Evolutionary conservation across 2,797 vertebrate genomes (phyloP).

Genomic region (Melanotaenia pygmaea): DNA sequence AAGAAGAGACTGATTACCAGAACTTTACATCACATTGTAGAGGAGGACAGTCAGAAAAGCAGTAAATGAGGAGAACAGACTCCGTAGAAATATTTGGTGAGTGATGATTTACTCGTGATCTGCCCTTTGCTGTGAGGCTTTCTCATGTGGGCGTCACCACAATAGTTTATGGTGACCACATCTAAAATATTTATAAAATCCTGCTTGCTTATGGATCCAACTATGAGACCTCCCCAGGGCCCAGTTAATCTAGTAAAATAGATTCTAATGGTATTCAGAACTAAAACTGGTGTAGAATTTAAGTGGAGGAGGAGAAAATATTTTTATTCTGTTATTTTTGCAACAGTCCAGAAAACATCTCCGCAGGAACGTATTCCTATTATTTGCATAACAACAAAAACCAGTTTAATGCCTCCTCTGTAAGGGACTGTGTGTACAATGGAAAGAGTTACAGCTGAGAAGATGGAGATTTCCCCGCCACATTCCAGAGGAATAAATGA

Average conservation of each 20-base stretch:
- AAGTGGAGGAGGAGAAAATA: constrained; percentile 18
- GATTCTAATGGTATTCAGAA: constrained; percentile 36
- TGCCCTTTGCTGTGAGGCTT: constrained; percentile 29
- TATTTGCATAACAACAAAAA: neutral
- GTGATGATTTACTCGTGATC: constrained; percentile 44
- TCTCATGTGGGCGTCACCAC: constrained; percentile 59
- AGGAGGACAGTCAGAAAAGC: constrained; percentile 2
- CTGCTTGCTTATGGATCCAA: constrained; percentile 43
- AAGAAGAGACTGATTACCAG: neutral
- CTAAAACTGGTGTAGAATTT: constrained; percentile 5
- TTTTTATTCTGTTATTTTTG: constrained; percentile 27
- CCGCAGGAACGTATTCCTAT: neutral
- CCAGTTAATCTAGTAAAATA: constrained; percentile 42
- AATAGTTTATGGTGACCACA: constrained; percentile 67
- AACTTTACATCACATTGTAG: neutral
- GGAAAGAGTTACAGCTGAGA: neutral
- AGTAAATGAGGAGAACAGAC: constrained; percentile 19
- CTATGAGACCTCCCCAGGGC: constrained; percentile 45
- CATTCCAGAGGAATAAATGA: neutral
- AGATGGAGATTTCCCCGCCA: neutral
- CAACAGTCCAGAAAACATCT: constrained; percentile 26
- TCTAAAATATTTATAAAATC: constrained; percentile 48
- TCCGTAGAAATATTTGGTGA: constrained; percentile 23
- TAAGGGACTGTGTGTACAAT: neutral
- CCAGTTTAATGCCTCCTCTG: neutral